Evolutionary conservation across 2,888 invertebrate genomes (phyloP).

Genomic region (Argyra leucocephala): DNA sequence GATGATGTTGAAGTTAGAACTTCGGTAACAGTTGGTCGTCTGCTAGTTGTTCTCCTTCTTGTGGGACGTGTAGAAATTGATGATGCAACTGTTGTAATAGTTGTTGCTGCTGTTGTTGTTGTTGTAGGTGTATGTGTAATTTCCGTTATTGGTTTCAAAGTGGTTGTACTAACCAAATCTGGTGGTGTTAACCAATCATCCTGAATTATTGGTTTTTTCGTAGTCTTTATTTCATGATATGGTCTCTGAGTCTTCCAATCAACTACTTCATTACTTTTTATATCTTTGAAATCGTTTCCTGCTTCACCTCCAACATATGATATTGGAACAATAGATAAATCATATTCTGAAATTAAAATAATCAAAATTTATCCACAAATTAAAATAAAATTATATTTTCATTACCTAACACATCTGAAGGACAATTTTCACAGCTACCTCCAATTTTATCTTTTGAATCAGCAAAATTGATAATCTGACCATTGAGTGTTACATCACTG

Average conservation of each 20-base stretch:
- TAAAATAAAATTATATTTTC: slow-evolving; percentile 1
- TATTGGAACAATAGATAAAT: slow-evolving; percentile 29
- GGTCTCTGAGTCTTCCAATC: slow-evolving; percentile 23
- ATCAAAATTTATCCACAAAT: not conserved
- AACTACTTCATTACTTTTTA: not conserved
- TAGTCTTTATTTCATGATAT: slow-evolving; percentile 13
- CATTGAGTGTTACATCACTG: slow-evolving; percentile 84
- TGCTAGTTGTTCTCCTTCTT: slow-evolving; percentile 31
- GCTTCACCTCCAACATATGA: slow-evolving; percentile 33
- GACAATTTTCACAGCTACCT: slow-evolving; percentile 54
- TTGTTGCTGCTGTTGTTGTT: slow-evolving; percentile 24
- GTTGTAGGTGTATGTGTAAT: slow-evolving; percentile 25
- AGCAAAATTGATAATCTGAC: slow-evolving; percentile 68
- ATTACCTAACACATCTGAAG: slow-evolving; percentile 36
- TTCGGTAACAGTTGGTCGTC: slow-evolving; percentile 21
- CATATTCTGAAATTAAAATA: slow-evolving; percentile 32
- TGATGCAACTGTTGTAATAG: slow-evolving; percentile 21
- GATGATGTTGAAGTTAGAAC: slow-evolving; percentile 20
- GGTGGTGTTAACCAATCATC: slow-evolving; percentile 28
- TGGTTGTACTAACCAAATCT: slow-evolving; percentile 30
- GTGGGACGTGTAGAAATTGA: slow-evolving; percentile 31
- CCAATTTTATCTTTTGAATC: slow-evolving; percentile 52
- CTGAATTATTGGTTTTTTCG: not conserved
- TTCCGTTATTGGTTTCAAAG: slow-evolving; percentile 23
- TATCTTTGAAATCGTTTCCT: not conserved